Conservation (phyloP, 2,797 vertebrate species). For the Poeciliopsis paucimaculata region DNA sequence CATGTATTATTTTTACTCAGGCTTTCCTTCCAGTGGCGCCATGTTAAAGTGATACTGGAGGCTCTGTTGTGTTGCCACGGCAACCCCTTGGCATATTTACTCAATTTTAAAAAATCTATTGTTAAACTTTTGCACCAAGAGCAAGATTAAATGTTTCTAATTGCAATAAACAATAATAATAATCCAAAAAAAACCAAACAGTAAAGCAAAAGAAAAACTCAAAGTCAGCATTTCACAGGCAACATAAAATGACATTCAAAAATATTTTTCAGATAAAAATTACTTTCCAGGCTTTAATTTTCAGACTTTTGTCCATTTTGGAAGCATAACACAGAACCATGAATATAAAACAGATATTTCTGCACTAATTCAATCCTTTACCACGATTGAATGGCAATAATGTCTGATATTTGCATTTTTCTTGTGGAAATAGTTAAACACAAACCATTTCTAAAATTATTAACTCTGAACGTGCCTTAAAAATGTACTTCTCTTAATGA, state of each 20-base stretch:
- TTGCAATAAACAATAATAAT: background rate
- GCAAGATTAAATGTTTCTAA: background rate
- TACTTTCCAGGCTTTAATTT: background rate
- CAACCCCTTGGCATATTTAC: background rate
- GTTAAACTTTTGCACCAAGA: background rate
- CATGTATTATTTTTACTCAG: background rate
- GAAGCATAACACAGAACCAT: background rate
- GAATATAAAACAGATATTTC: background rate
- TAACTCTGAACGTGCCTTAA: background rate
- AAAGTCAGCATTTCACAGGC: background rate
- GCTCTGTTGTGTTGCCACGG: background rate
- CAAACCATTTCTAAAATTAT: background rate
- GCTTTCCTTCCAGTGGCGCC: background rate
- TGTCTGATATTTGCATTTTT: background rate
- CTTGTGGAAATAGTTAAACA: background rate
- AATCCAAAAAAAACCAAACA: background rate
- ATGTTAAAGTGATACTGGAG: background rate
- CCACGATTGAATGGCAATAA: background rate
- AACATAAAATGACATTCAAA: background rate
- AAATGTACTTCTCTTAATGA: background rate
- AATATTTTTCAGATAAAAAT: background rate
- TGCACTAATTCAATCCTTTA: background rate
- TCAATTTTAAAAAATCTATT: background rate
- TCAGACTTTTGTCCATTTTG: background rate
- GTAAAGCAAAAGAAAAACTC: background rate